Evolutionary conservation across 2,797 vertebrate genomes (phyloP), one percentile per base, ranked within the genome.

Genomic region (Sandelia bainsii): DNA sequence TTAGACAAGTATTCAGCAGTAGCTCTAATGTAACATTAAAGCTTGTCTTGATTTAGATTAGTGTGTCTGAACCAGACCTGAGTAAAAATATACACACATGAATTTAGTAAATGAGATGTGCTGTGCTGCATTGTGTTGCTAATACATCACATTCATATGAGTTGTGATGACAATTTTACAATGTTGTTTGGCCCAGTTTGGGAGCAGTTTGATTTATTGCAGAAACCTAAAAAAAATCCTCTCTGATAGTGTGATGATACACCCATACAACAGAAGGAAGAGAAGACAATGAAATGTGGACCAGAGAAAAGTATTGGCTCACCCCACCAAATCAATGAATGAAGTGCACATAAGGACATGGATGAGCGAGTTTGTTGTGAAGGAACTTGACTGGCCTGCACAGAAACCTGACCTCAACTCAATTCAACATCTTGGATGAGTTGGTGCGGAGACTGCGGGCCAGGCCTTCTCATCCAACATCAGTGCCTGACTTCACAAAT

Each of bases 191-290:
- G 42, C 60, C 53, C 52, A 27, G 39, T 80, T 83, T 42, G 23
- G 16, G 32, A 69, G 54, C 68, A 29, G 27, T 29, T 62, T 64
- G 72, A 87, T 79, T 77, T 71, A 86, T 74, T 54, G 22, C 44
- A 61, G 23, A 58, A 65, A 50, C 49, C 9, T 56, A 23, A 50
- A 50, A 50, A 50, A 66, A 53, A 27, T 37, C 12, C 27, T 46
- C 4, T 45, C 2, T 60, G 65, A 74, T 52, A 52, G 73, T 78
- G 34, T 70, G 64, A 81, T 72, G 69, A 82, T 74, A 2, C 8
- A 0, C 23, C 25, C 39, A 53, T 11, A 56, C 32, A 73, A 51
- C 71, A 54, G 19, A 32, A 25, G 39, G 45, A 34, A 51, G 60
- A 25, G 1, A 5, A 44, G 46, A 16, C 73, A 50, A 75, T 84